These are phyloP conservation scores for Epirrhoe tristata DNA, from an alignment of 2,888 invertebrate genomes.

Conservation along the genomic window DNA sequence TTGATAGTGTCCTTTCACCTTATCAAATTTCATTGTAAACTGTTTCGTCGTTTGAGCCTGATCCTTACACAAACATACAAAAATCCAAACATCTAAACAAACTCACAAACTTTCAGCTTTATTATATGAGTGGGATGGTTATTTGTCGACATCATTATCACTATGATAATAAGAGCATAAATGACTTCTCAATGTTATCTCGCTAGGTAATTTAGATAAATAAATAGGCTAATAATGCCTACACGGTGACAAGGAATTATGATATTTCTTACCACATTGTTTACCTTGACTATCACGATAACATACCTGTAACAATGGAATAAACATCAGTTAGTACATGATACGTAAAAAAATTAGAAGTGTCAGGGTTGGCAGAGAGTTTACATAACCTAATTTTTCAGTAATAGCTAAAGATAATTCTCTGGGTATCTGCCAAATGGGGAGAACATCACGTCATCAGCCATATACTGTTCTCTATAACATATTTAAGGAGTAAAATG, in stretches of 20 bases:
- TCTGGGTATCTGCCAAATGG: conserved; percentile 39
- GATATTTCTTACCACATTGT: conserved; percentile 16
- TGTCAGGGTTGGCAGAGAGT: conserved; percentile 50
- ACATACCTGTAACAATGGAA: conserved; percentile 57
- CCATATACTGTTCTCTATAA: conserved; percentile 21
- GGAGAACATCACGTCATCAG: conserved; percentile 25
- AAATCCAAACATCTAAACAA: too few relatives aligned
- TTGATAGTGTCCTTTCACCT: too few relatives aligned
- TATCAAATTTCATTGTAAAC: too few relatives aligned
- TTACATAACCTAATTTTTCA: conserved; percentile 47
- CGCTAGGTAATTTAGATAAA: background rate
- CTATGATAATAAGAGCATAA: conserved; percentile 17
- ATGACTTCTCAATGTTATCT: conserved; percentile 33
- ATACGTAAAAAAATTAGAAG: conserved; percentile 45
- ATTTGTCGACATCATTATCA: conserved; percentile 12
- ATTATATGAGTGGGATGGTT: too few relatives aligned
- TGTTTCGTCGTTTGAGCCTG: too few relatives aligned
- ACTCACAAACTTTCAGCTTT: too few relatives aligned
- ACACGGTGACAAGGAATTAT: background rate
- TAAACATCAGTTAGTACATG: conserved; percentile 28
- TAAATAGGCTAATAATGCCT: conserved; percentile 1
- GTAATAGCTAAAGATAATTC: conserved; percentile 48
- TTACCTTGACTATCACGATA: background rate
- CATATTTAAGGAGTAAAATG: conserved; percentile 31
- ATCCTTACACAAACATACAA: too few relatives aligned